Percentiles rank a stretch among this genome's conserved stretches.
These are phyloP conservation scores for Lordiphosa collinella DNA, from an alignment of 1,140 invertebrate genomes.

Conservation along the genomic window DNA sequence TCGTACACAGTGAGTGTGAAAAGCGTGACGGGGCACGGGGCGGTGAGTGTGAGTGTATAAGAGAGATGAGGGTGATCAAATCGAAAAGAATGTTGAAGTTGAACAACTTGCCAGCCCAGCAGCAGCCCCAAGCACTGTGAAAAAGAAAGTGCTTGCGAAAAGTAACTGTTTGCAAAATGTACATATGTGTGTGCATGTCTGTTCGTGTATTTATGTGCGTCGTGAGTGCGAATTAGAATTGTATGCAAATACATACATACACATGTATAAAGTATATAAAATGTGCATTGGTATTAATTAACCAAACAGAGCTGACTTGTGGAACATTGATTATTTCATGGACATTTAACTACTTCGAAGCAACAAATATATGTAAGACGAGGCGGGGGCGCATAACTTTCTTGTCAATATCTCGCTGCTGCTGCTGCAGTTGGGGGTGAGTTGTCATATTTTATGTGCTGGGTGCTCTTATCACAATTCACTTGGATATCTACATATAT, in stretches of 20 bases:
- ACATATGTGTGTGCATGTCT: slow-evolving; percentile 9
- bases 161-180: slow-evolving; percentile 18
- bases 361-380: background rate
- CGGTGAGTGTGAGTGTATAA: slow-evolving; percentile 26
- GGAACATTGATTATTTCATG: slow-evolving; percentile 15
- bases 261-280: slow-evolving; percentile 11
- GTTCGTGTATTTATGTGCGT: slow-evolving; percentile 1
- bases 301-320: slow-evolving; percentile 13
- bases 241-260: slow-evolving; percentile 6
- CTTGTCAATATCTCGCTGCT: background rate
- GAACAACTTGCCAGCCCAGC: slow-evolving; percentile 12
- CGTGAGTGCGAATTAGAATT: slow-evolving; percentile 20
- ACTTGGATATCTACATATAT: slow-evolving; percentile 43
- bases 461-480: slow-evolving; percentile 47
- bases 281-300: slow-evolving; percentile 1
- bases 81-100: slow-evolving; percentile 14
- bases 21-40: slow-evolving; percentile 33
- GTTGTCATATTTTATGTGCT: slow-evolving; percentile 18
- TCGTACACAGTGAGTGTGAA: slow-evolving; percentile 16
- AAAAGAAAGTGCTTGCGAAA: slow-evolving; percentile 43
- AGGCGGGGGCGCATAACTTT: background rate
- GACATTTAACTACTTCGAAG: background rate
- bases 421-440: slow-evolving; percentile 15
- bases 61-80: slow-evolving; percentile 15
- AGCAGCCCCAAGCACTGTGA: background rate